Evolutionary conservation across 1,140 invertebrate species (phyloP), one percentile per base, ranked within the genome.

Genomic region (Euwallacea fornicatus): DNA sequence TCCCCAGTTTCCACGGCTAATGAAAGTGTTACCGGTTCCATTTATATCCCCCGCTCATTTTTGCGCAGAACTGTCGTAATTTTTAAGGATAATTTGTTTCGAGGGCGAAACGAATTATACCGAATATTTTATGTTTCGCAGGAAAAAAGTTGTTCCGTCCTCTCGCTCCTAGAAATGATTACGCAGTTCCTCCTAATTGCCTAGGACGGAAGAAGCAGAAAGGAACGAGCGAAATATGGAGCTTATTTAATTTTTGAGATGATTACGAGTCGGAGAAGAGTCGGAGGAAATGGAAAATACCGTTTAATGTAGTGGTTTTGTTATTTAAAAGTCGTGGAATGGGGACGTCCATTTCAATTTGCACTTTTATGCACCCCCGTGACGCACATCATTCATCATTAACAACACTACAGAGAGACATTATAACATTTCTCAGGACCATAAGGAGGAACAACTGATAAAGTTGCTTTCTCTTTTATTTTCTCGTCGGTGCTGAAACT

Each of bases 31-130:
- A 72, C 71, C 71, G 65, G 71, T 59, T 68, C 66, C 64, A 72
- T 72, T 72, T 72, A 72, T 72, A 67, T 72, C 53, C 10, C 65
- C 47, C 11, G 65, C 15, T 50, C 59, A 68, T 72, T 72, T 66
- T 67, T 67, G 63, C 55, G 41, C 70, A 54, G 58, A 50, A 67
- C 55, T 43, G 65, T 72, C 71, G 71, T 72, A 72, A 72, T 72
- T 72, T 72, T 72, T 72, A 72, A 67, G 71, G 71, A 67, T 67
- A 72, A 72, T 72, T 72, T 72, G 71, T 72, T 72, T 64, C 53
- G 66, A 72, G 71, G 65, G 65, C 59, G 64, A 59, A 60, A 53
- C 69, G 63, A 71, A 71, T 71, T 71, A 71, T 65, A 61, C 6
- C 69, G 56, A 71, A 71, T 71, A 71, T 60, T 71, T 71, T 71